These are phyloP conservation scores for Tetrax tetrax DNA, from an alignment of 2,113 vertebrate species.

Conservation along the genomic window DNA sequence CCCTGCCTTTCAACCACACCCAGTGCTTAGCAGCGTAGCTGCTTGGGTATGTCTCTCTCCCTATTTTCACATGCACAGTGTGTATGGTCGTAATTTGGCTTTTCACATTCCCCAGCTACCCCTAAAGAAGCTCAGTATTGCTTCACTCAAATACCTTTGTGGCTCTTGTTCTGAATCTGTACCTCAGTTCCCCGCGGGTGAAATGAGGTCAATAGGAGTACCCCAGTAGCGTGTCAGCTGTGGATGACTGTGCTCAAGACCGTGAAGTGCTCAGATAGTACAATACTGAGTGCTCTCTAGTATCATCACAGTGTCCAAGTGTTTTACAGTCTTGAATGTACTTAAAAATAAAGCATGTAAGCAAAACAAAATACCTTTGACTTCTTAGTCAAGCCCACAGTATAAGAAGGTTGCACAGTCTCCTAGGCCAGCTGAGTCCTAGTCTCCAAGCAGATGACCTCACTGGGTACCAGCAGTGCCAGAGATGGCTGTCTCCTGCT, in stretches of 20 bases:
- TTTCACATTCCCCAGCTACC: not conserved
- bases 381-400: not conserved
- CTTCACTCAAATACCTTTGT: not conserved
- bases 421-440: not conserved
- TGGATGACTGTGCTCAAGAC: not conserved
- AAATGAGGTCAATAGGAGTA: not conserved
- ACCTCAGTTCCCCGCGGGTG: not conserved
- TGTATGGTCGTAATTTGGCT: not conserved
- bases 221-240: not conserved
- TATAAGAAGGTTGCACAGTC: not conserved
- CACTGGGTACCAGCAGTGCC: not conserved
- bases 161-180: not conserved
- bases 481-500: not conserved
- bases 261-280: not conserved
- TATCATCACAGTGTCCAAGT: not conserved
- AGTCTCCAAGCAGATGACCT: not conserved
- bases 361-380: not conserved
- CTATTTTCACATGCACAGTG: fast-evolving
- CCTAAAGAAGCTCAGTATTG: not conserved
- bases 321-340: not conserved
- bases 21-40: not conserved
- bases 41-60: not conserved
- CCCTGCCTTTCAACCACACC: not conserved
- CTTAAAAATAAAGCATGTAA: conserved; percentile 11
- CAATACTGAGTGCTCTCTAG: not conserved